Percentiles rank a stretch among this genome's conserved stretches.
Conservation (phyloP, 2,797 vertebrate genomes). For the Valencia hispanica region DNA sequence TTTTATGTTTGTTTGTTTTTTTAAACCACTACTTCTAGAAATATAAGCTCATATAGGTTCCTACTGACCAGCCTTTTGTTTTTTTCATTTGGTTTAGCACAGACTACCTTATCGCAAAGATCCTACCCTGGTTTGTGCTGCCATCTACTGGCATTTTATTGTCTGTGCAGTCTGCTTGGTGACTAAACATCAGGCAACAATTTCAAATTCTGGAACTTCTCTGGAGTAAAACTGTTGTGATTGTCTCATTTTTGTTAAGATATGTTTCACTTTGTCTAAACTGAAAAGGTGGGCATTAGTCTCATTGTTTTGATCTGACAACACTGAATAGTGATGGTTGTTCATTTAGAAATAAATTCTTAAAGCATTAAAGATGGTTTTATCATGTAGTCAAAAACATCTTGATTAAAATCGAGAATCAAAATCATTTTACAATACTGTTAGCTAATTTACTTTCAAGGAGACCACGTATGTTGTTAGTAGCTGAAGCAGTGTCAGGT, state of each 20-base stretch:
- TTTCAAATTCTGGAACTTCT: not conserved
- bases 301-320: not conserved
- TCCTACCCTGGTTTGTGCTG: conserved; percentile 24
- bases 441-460: no score
- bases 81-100: not conserved
- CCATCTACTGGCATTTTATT: conserved; percentile 56
- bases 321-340: not conserved
- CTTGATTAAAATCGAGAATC: not conserved
- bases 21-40: not conserved
- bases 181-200: not conserved
- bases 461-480: no score
- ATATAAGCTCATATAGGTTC: not conserved
- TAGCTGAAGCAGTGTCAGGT: no score
- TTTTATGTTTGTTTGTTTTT: not conserved
- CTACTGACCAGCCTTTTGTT: not conserved
- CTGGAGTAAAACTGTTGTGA: not conserved
- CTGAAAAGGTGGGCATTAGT: not conserved
- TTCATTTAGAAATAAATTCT: not conserved
- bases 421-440: not conserved
- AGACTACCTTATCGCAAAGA: accelerated
- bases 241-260: not conserved
- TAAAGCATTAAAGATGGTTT: not conserved
- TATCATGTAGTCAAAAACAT: not conserved
- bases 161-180: not conserved
- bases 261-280: not conserved